Percentiles rank a stretch among this genome's conserved stretches.
These are phyloP conservation scores for Capitulum mitella DNA, from an alignment of 2,888 invertebrate species.

Conservation along the genomic window DNA sequence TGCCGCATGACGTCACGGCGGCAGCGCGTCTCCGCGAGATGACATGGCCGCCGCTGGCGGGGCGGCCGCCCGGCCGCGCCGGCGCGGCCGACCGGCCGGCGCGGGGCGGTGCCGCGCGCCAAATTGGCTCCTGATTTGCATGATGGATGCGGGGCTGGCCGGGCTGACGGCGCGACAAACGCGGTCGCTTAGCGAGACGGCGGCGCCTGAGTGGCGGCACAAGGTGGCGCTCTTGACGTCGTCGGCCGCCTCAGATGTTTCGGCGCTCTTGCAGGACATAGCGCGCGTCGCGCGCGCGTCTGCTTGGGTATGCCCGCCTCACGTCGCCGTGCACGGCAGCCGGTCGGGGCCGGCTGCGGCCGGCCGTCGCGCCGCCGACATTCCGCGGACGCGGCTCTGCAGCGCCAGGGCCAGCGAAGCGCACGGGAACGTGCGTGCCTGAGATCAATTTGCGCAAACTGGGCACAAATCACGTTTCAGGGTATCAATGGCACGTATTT, in stretches of 20 bases:
- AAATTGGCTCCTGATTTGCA: constrained; percentile 11
- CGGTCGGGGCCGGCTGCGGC: too few relatives aligned
- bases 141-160: neutral
- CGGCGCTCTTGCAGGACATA: neutral
- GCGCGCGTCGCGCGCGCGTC: neutral
- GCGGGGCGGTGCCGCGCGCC: neutral
- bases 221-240: neutral
- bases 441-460: too few relatives aligned
- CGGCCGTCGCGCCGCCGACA: too few relatives aligned
- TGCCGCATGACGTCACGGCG: neutral
- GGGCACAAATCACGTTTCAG: too few relatives aligned
- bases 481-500: too few relatives aligned
- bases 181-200: neutral
- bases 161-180: constrained; percentile 1
- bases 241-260: neutral
- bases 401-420: too few relatives aligned
- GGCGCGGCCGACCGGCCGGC: neutral
- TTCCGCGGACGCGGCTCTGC: too few relatives aligned
- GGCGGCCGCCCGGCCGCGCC: neutral
- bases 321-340: neutral
- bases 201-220: neutral
- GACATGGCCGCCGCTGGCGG: neutral
- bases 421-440: too few relatives aligned
- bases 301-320: neutral
- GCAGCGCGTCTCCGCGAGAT: neutral